Base-by-base conservation (phyloP, 1,140 invertebrate genomes). In the Drosophila sp. region DNA sequence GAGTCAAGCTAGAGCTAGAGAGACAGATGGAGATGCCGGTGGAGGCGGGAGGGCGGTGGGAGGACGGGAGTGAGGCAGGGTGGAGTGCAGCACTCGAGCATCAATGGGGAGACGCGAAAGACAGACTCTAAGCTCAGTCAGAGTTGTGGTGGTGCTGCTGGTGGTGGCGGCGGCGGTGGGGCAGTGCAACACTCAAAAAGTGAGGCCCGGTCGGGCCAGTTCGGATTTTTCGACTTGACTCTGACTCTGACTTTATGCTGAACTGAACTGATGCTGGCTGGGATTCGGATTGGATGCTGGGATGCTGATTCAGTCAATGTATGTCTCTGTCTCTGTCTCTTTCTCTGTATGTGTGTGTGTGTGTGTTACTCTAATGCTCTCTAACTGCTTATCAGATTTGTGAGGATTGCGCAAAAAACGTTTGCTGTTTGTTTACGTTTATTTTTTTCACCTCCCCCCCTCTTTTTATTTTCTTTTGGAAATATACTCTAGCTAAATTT, bases 351-450 rank as follows among this genome's bases (percentile, higher is more conserved):
- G 65, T 66, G 58, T 70, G 30, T 70, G 69, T 79, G 76, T 79
- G 70, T 70, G 74, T 56, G 62, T 55, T 73, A 70, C 74, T 81
- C 81, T 86, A 81, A 80, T 86, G 79, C 82, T 85, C 79, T 82
- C 78, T 82, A 85, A 86, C 81, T 71, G 83, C 83, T 86, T 86
- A 86, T 86, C 83, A 86, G 83, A 86, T 86, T 85, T 84, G 82
- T 79, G 72, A 64, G 80, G 76, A 85, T 83, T 80, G 81, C 80
- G 73, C 80, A 85, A 84, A 41, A 83, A 80, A 76, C 81, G 81
- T 79, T 84, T 85, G 70, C 78, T 73, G 77, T 72, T 79, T 77
- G 55, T 33, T 57, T 63, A 44, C 38, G 60, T 63, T 44, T 47
- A 44, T 69, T 47, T 44, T 38, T 55, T 60, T 41, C 11, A 35